phyloP scores from a whole-genome alignment of 2,113 vertebrate genomes.

The Pomatorhinus ruficollis region DNA sequence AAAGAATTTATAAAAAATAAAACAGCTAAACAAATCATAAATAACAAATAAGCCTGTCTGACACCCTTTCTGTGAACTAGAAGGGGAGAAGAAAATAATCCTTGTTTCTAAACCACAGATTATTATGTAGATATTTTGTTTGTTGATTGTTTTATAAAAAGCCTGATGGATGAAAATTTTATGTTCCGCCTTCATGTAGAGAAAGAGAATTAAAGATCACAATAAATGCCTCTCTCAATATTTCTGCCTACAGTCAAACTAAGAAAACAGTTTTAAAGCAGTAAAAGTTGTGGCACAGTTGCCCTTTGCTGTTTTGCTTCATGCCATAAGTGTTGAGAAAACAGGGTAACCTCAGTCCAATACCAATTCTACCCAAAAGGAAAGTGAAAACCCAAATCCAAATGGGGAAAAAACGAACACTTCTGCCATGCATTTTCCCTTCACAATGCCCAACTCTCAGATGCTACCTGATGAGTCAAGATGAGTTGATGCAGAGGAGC shows the following conservation, averaged over 20 bases:
- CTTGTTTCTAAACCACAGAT: not conserved
- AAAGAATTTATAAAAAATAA: not conserved
- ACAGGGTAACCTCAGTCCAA: not conserved
- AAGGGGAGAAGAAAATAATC: not conserved
- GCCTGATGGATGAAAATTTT: conserved; percentile 14
- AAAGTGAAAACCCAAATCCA: not conserved
- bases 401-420: not conserved
- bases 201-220: not conserved
- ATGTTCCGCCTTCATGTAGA: not conserved
- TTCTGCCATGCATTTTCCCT: not conserved
- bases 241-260: not conserved
- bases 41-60: not conserved
- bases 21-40: not conserved
- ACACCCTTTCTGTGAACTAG: not conserved
- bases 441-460: rapidly evolving
- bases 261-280: not conserved
- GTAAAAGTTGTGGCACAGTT: not conserved
- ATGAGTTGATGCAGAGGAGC: not conserved
- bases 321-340: not conserved
- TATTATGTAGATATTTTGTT: conserved; percentile 8
- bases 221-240: not conserved
- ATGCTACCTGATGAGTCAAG: not conserved
- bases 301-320: not conserved
- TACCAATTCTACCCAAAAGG: not conserved
- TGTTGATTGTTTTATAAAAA: conserved; percentile 13